Conservation (phyloP, 2,113 vertebrate species). For the Tenebrosternarchus preto region DNA sequence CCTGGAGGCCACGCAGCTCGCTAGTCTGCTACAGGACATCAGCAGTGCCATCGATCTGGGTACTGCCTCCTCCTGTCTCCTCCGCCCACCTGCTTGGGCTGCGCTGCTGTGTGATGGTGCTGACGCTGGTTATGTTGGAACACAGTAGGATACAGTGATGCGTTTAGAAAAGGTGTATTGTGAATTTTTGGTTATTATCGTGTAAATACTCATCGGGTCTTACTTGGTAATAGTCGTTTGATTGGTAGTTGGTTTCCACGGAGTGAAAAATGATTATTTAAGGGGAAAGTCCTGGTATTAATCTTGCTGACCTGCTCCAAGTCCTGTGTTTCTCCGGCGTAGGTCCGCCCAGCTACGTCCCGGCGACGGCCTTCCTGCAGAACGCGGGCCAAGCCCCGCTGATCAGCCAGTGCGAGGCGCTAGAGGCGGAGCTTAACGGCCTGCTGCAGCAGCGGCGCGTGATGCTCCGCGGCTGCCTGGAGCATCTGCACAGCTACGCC, state of each 20-base stretch:
- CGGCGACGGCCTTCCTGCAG: slow-evolving; percentile 94
- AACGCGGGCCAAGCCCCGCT: slow-evolving; percentile 96
- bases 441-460: slow-evolving; percentile 92
- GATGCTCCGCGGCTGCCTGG: slow-evolving; percentile 86
- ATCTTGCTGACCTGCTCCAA: not conserved
- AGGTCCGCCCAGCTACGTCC: slow-evolving; percentile 98
- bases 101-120: no score
- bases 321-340: not conserved
- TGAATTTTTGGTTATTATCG: no score
- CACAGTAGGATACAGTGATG: no score
- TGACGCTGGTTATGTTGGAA: no score
- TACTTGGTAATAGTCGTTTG: no score
- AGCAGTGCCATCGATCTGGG: slow-evolving; percentile 95
- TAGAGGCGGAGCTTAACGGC: slow-evolving; percentile 88
- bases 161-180: no score
- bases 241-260: no score
- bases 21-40: slow-evolving; percentile 95
- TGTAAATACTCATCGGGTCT: no score
- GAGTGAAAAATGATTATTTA: no score
- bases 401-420: slow-evolving; percentile 92
- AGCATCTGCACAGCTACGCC: slow-evolving; percentile 95
- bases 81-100: no score
- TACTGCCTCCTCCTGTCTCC: slow-evolving; percentile 57
- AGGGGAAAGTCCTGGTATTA: no score
- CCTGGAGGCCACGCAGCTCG: slow-evolving; percentile 92